A percentile compares a stretch with the other conserved stretches of the same genome.
These are phyloP conservation scores for Synanthedon vespiformis DNA, from an alignment of 2,888 invertebrate species.

Conservation along the genomic window DNA sequence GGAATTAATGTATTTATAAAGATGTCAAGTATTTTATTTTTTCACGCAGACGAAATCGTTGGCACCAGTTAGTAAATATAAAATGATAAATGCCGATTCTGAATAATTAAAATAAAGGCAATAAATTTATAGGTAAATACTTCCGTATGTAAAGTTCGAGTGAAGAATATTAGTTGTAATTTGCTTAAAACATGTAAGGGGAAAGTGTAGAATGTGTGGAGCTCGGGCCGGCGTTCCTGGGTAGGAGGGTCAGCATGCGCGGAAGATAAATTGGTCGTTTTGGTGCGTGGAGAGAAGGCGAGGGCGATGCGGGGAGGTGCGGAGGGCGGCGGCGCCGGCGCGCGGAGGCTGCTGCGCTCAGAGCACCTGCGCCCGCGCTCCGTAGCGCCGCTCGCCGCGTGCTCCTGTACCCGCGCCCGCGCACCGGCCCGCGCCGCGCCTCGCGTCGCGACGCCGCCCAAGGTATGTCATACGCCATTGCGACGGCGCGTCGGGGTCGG, in stretches of 20 bases:
- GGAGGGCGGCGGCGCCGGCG: slow-evolving; percentile 72
- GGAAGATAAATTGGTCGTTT: slow-evolving; percentile 69
- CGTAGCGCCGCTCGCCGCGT: slow-evolving; percentile 69
- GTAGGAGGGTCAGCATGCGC: slow-evolving; percentile 59
- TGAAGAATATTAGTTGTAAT: too few species aligned
- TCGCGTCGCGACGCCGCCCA: slow-evolving; percentile 64
- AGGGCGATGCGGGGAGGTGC: slow-evolving; percentile 51
- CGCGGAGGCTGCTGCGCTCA: slow-evolving; percentile 75
- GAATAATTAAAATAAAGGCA: too few species aligned
- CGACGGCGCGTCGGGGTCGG: slow-evolving; percentile 64
- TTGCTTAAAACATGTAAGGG: too few species aligned
- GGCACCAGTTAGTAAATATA: too few species aligned
- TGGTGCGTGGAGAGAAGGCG: slow-evolving; percentile 39
- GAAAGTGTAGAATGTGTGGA: slow-evolving; percentile 4
- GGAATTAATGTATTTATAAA: too few species aligned
- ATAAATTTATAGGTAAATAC: too few species aligned
- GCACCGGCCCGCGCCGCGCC: slow-evolving; percentile 37
- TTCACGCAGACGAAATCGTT: too few species aligned
- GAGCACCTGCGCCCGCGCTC: slow-evolving; percentile 78
- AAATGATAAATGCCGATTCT: too few species aligned
- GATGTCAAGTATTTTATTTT: too few species aligned
- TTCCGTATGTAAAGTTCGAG: too few species aligned
- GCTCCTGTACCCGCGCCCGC: slow-evolving; percentile 59
- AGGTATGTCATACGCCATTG: slow-evolving; percentile 48
- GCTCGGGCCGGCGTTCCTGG: slow-evolving; percentile 20